These are phyloP conservation scores for Tanytarsus gracilentus DNA, from an alignment of 2,888 invertebrate species.

Conservation along the genomic window DNA sequence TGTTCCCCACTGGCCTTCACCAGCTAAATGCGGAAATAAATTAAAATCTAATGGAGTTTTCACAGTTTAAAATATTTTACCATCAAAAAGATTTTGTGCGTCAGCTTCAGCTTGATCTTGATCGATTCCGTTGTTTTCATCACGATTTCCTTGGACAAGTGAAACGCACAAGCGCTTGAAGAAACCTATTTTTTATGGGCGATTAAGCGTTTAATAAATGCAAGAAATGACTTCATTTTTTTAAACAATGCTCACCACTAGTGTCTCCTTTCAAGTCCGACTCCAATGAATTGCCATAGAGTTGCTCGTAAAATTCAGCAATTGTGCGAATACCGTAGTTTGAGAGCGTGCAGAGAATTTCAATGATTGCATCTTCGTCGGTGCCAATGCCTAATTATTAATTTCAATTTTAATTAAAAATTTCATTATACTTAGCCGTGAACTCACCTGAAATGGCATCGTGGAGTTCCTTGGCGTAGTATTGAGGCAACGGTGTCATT, in stretches of 20 bases:
- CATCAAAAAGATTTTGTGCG: slow-evolving; percentile 66
- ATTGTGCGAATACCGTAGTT: slow-evolving; percentile 83
- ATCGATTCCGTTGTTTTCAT: slow-evolving; percentile 78
- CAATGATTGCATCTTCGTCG: slow-evolving; percentile 83
- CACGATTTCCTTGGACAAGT: slow-evolving; percentile 76
- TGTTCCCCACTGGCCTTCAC: slow-evolving; percentile 72
- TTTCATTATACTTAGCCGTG: background rate
- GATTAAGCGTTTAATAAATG: background rate
- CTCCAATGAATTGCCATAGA: slow-evolving; percentile 73
- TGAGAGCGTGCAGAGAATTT: slow-evolving; percentile 83
- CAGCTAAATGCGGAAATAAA: background rate
- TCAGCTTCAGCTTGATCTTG: slow-evolving; percentile 70
- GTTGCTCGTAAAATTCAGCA: slow-evolving; percentile 73
- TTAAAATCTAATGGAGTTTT: background rate
- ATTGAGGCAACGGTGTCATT: slow-evolving; percentile 83
- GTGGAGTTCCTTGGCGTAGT: slow-evolving; percentile 82
- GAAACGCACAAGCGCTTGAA: slow-evolving; percentile 87
- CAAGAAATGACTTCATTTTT: background rate
- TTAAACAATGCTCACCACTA: slow-evolving; percentile 47
- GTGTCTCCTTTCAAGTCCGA: slow-evolving; percentile 84
- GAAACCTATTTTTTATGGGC: slow-evolving; percentile 3
- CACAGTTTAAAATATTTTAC: slow-evolving; percentile 44
- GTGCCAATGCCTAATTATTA: slow-evolving; percentile 62
- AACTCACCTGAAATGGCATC: slow-evolving; percentile 82
- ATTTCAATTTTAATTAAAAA: background rate